A percentile compares a stretch with the other conserved stretches of the same genome.
phyloP scores from a whole-genome alignment of 2,888 invertebrate species.

The Calameuta filiformis region DNA sequence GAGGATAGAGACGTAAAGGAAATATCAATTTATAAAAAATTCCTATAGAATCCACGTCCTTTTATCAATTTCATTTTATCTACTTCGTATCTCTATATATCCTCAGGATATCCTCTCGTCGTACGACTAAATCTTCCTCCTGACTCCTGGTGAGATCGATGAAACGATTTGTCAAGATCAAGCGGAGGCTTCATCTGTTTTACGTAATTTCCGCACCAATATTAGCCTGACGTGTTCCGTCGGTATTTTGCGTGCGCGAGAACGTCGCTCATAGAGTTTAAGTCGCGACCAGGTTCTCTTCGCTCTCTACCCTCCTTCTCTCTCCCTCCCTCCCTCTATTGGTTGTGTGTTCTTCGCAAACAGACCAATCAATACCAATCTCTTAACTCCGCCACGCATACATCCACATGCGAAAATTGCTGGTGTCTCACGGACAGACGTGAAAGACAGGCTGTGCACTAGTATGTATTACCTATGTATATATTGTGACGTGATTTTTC shows the following conservation, averaged over 20 bases:
- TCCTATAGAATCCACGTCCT: no score
- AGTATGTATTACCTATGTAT: not conserved
- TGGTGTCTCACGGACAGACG: not conserved
- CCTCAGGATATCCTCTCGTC: no score
- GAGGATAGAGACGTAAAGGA: no score
- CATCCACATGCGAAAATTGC: not conserved
- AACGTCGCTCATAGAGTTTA: slow-evolving; percentile 34
- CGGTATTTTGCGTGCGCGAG: slow-evolving; percentile 27
- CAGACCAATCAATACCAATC: slow-evolving; percentile 64
- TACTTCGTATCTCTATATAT: no score
- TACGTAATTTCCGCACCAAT: slow-evolving; percentile 64
- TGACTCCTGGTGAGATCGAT: slow-evolving; percentile 31
- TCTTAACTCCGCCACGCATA: slow-evolving; percentile 46
- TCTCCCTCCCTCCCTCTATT: slow-evolving; percentile 34
- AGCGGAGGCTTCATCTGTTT: slow-evolving; percentile 58
- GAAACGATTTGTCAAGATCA: slow-evolving; percentile 47
- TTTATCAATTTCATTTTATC: no score
- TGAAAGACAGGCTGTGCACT: not conserved
- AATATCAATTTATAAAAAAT: no score
- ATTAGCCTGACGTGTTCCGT: slow-evolving; percentile 60
- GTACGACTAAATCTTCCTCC: no score
- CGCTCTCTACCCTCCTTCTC: slow-evolving; percentile 11
- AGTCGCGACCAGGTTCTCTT: slow-evolving; percentile 29
- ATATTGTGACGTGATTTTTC: not conserved
- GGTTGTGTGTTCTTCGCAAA: slow-evolving; percentile 62